A percentile compares a stretch with the other conserved stretches of the same genome.
Evolutionary conservation across 2,797 vertebrate genomes (phyloP).

Genomic region (Zenarchopterus dispar): DNA sequence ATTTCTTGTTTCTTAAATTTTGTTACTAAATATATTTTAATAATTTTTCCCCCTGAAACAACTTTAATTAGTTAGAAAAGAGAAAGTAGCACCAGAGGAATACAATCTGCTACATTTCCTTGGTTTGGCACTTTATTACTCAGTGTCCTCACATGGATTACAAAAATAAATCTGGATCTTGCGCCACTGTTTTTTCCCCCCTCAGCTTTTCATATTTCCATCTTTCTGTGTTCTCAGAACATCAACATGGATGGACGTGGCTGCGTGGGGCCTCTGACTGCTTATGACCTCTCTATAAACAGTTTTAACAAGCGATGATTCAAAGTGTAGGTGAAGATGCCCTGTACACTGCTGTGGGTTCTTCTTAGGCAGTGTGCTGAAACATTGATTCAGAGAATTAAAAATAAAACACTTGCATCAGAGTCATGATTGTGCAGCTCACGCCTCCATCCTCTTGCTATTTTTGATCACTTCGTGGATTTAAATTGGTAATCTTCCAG

Average conservation of each 20-base stretch:
- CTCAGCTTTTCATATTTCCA: background rate
- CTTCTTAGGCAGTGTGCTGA: constrained; percentile 12
- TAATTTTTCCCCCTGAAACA: too few relatives aligned
- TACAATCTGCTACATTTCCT: too few relatives aligned
- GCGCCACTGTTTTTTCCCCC: background rate
- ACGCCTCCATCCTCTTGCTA: constrained; percentile 36
- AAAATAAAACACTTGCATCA: constrained; percentile 48
- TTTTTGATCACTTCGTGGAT: constrained; percentile 24
- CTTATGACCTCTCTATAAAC: constrained; percentile 10
- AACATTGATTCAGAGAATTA: constrained; percentile 35
- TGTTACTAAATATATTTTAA: too few relatives aligned
- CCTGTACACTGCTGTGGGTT: constrained; percentile 21
- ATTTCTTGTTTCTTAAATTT: too few relatives aligned
- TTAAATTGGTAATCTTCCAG: constrained; percentile 13
- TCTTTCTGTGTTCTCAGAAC: background rate
- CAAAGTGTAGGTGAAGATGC: constrained; percentile 37
- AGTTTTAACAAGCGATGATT: constrained; percentile 15
- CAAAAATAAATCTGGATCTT: too few relatives aligned
- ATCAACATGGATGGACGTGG: background rate
- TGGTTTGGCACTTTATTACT: too few relatives aligned
- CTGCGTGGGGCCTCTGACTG: constrained; percentile 5
- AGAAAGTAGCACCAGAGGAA: too few relatives aligned
- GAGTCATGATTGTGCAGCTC: constrained; percentile 24
- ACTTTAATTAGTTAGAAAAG: too few relatives aligned
- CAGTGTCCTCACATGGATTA: too few relatives aligned